Base-by-base conservation (phyloP, 2,888 invertebrate species). In the Callyntrura sp. region DNA sequence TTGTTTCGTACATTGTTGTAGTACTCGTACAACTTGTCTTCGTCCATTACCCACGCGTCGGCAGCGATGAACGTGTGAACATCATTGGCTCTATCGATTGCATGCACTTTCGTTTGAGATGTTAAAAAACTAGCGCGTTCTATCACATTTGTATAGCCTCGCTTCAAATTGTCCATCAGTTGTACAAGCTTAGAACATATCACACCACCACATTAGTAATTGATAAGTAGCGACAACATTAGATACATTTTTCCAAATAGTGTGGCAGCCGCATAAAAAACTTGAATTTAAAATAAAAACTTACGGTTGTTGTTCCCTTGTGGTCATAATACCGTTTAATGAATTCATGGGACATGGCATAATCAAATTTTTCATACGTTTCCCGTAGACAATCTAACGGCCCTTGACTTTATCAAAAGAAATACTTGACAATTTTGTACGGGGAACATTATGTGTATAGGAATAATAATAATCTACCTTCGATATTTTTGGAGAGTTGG, bases 351-450 rank as follows among this genome's bases (percentile, higher is more conserved):
- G 85, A 81, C 90, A 90, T 85, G 60, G 85, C 90, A 45, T 85
- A 90, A 62, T 90, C 90, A 35, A 90, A 90, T 57, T 90, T 90
- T 73, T 90, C 90, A 25, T 85, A 85, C 0, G 90, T 81, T 65
- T 90, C 90, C 12, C 51, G 57, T 4, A 90, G 1, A n/a, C 90
- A 90, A 60, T 90, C 90, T 81, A 85, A 48, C 12, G 85, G 81
- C 14, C 81, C 85, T 12, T 79, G 5, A 43, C 90, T 90, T 12
- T 12, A 20, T 51, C 25, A 62, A 45, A 78, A 48, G 20, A n/a
- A 55, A 73, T 45, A 48, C 48, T 55, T 11, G 23, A 78, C 78
- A 65, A n/a, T 43, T 35, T 70, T 28, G 17, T 1, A 11, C 11
- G 55, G 51, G 28, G 17, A 68, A 35, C 11, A 0, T 35, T 17